phyloP scores from a whole-genome alignment of 2,888 invertebrate species.

The Selenia dentaria region DNA sequence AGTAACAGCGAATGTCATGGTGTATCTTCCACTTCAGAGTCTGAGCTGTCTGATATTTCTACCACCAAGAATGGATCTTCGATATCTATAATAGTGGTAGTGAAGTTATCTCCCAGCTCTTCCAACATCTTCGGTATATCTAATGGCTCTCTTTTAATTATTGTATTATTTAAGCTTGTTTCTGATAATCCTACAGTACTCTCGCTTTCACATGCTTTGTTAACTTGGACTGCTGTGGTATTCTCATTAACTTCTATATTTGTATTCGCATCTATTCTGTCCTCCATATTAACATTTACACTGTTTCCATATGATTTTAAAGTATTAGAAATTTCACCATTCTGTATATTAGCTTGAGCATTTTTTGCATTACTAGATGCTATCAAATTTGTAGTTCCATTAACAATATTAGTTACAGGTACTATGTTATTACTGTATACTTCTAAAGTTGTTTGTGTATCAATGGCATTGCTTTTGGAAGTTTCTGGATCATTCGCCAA shows the following conservation, averaged over 20 bases:
- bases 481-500: not conserved
- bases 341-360: not conserved
- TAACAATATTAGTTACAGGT: too few species aligned
- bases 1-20: too few species aligned
- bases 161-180: too few species aligned
- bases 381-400: not conserved
- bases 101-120: constrained; percentile 48
- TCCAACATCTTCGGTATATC: constrained; percentile 40
- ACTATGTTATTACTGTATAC: too few species aligned
- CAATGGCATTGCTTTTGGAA: not conserved
- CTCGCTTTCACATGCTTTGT: not conserved
- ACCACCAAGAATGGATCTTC: constrained; percentile 61
- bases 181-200: too few species aligned
- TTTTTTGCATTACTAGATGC: not conserved
- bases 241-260: not conserved
- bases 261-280: not conserved
- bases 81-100: constrained; percentile 48
- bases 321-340: not conserved
- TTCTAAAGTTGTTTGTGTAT: too few species aligned
- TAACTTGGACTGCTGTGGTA: too few species aligned
- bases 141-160: constrained; percentile 36
- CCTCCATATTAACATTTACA: not conserved
- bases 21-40: constrained; percentile 48
- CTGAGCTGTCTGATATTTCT: constrained; percentile 58
- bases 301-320: not conserved